Base-by-base conservation (phyloP, 2,113 vertebrate genomes). In the Melanotaenia duboulayi region DNA sequence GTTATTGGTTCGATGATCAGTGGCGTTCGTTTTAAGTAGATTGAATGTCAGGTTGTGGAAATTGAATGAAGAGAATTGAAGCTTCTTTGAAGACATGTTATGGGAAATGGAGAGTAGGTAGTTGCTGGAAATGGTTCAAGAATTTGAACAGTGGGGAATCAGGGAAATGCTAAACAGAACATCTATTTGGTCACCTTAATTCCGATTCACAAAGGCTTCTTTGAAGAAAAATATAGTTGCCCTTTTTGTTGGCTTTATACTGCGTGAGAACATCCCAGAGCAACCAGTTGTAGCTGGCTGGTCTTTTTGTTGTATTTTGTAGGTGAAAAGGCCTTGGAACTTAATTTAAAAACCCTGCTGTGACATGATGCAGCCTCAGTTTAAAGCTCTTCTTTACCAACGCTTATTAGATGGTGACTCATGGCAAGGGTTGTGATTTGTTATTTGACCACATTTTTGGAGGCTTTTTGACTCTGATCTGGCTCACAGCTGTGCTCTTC, bases 231-330 rank as follows among this genome's bases (percentile, higher is more conserved):
- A 63, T 59, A 44, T 59, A 28, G 61, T 46, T 84, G 59, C 63
- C 74, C 72, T 87, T 83, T 86, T 16, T 37, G 40, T 44, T 65
- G 61, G 39, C 22, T 74, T 80, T 51, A 60, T 39, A 28, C 54
- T 55, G 64, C 60, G 65, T 85, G 82, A 74, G 73, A 72, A 76
- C 63, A 59, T 80, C 65, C 39, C 74, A 44, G 73, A 81, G 78
- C 71, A 76, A 70, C 76, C 44, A 57, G 19, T 78, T 0, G 0
- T 57, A 74, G 57, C 37, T 42, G 23, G 48, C 52, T 22, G 3
- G 23, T 40, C 46, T 67, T 71, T 76, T 62, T 42, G 35, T 68
- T 77, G 44, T 79, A 35, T 46, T 50, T 67, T 40, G 32, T 72
- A 19, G 54, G 70, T 66, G 57, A 78, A 81, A 80, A 74, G 60